Base-by-base conservation (phyloP, 2,113 vertebrate species). In the Misgurnus mizolepis region DNA sequence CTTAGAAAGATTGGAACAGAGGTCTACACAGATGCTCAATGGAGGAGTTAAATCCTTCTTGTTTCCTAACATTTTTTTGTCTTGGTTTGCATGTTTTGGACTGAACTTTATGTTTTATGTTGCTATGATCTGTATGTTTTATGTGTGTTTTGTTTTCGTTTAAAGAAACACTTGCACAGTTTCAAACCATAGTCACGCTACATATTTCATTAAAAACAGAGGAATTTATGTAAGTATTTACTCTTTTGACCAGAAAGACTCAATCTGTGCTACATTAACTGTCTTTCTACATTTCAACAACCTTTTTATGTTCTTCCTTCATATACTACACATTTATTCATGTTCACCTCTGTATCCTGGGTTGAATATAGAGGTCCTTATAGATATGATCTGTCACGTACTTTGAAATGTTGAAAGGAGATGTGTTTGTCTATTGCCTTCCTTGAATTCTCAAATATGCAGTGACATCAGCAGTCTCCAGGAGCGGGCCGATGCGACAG, bases 301-400 rank as follows among this genome's bases (percentile, higher is more conserved):
- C 6, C 7, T 18, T 58, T 7, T 2, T 7, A 58, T n/a, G 7
- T 53, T 53, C 12, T 53, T 53, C 12, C 4, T 15, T 53, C 50
- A 53, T 10, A 5, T 53, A 53, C 12, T 12, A 53, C 49, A 7
- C 50, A 8, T 72, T 73, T 10, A 71, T 71, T 55, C 7, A 6
- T 3, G 3, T 27, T 68, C 43, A 14, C 18, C 18, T 58, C 11
- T 45, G 74, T 53, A 60, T 17, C n/a, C 18, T 58, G 34, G 53
- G 27, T 47, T 71, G 73, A 22, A 55, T 43, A 27, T 56, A 47
- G 7, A 58, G 17, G 5, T 60, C 55, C 41, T 73, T 60, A 60
- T 61, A 61, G 55, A 73, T 61, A 73, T 73, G 56, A 61, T 73
- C 71, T 45, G n/a, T 73, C 71, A 45, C 40, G 18, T 76, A 64